phyloP scores from a whole-genome alignment of 2,113 vertebrate species.

The Ailuropoda melanoleuca region DNA sequence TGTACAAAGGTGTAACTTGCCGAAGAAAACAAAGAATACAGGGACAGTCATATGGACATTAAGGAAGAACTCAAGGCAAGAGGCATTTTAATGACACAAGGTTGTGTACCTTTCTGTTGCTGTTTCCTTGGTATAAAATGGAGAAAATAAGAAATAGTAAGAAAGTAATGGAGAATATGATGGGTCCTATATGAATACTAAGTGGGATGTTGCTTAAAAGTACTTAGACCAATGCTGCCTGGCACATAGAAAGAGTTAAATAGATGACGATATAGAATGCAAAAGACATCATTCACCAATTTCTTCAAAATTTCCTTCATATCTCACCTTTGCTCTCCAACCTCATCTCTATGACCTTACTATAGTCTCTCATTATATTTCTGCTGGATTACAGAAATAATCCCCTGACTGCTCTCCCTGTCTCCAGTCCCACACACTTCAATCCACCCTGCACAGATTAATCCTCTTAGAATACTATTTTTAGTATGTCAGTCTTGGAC shows the following conservation, averaged over 20 bases:
- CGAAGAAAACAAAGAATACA: background rate
- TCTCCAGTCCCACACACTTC: background rate
- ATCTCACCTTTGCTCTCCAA: background rate
- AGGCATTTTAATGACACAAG: background rate
- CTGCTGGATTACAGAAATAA: background rate
- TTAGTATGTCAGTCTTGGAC: background rate
- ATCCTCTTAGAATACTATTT: slow-evolving; percentile 36
- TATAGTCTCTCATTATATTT: background rate
- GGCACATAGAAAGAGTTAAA: background rate
- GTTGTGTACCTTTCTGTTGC: background rate
- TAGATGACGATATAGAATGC: background rate
- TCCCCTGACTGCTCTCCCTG: background rate
- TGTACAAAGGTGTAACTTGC: background rate
- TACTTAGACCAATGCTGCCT: background rate
- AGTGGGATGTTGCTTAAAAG: background rate
- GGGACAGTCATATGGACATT: background rate
- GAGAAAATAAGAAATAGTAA: background rate
- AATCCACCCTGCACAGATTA: background rate
- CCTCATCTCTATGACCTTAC: background rate
- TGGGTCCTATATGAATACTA: background rate
- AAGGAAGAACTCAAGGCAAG: background rate
- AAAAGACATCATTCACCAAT: background rate
- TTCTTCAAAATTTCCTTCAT: background rate
- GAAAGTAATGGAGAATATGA: background rate
- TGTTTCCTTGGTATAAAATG: background rate